These are phyloP conservation scores for Lepidocolaptes lacrymiger DNA, from an alignment of 2,797 vertebrate genomes.

Conservation along the genomic window DNA sequence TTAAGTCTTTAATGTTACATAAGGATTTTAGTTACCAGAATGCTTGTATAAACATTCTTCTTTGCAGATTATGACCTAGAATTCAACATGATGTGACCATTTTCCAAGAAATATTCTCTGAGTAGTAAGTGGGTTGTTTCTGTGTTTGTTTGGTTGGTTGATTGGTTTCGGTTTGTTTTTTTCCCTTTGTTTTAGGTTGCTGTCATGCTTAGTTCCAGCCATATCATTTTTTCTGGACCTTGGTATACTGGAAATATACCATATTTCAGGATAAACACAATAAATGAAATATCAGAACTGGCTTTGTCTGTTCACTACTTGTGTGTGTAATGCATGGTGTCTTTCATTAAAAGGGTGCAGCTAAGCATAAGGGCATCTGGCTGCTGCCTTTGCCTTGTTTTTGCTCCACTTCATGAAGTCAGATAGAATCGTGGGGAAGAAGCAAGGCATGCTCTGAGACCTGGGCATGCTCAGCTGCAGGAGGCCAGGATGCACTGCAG, in stretches of 20 bases:
- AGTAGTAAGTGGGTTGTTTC: background rate
- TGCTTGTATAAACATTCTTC: background rate
- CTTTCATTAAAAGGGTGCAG: background rate
- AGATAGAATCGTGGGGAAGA: background rate
- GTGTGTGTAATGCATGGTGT: background rate
- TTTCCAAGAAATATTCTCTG: background rate
- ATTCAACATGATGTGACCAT: background rate
- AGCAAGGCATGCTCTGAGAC: background rate
- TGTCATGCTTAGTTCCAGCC: background rate
- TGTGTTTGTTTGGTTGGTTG: too few species aligned
- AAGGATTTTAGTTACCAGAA: background rate
- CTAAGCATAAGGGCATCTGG: background rate
- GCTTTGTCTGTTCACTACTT: background rate
- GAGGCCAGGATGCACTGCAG: accelerated
- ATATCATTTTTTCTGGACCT: background rate
- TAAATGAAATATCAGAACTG: background rate
- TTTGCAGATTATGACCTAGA: background rate
- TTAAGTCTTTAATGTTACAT: background rate
- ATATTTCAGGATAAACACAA: background rate
- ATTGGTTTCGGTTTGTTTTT: background rate
- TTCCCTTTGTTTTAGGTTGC: background rate
- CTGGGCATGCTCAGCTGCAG: background rate
- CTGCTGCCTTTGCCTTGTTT: background rate
- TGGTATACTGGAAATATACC: background rate
- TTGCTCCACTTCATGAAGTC: background rate